A percentile compares a stretch with the other conserved stretches of the same genome.
phyloP scores from a whole-genome alignment of 2,113 vertebrate genomes.

The Microcebus ravelobensis region DNA sequence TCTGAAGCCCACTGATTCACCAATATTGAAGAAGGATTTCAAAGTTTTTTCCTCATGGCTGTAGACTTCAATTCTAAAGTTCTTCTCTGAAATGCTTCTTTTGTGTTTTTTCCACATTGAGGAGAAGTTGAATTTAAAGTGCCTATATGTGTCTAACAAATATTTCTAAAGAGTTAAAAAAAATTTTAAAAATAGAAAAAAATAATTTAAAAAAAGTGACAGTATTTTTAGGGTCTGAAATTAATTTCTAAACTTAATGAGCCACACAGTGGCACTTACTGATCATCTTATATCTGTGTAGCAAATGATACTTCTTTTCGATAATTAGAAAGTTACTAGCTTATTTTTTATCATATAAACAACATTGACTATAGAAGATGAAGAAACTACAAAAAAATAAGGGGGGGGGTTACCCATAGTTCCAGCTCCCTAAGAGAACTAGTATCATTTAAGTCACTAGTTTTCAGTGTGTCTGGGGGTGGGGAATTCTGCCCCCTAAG shows the following conservation, averaged over 20 bases:
- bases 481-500: not conserved
- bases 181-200: too few species aligned
- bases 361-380: constrained; percentile 1
- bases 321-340: not conserved
- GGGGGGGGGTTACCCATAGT: not conserved
- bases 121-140: not conserved
- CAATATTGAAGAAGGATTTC: not conserved
- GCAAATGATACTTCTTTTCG: constrained; percentile 24
- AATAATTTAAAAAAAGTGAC: not conserved
- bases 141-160: not conserved
- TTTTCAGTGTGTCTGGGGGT: not conserved
- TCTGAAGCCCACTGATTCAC: not conserved
- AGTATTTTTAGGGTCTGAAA: not conserved
- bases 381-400: constrained; percentile 1
- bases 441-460: not conserved
- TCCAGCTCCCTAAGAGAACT: not conserved
- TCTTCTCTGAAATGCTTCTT: not conserved
- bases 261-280: not conserved
- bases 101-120: not conserved
- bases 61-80: not conserved
- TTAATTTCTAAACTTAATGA: constrained; percentile 13
- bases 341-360: not conserved
- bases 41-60: not conserved
- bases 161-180: too few species aligned
- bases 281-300: not conserved